A percentile compares a stretch with the other conserved stretches of the same genome.
Evolutionary conservation across 1,140 invertebrate genomes (phyloP).

Genomic region (Ylistrum balloti): DNA sequence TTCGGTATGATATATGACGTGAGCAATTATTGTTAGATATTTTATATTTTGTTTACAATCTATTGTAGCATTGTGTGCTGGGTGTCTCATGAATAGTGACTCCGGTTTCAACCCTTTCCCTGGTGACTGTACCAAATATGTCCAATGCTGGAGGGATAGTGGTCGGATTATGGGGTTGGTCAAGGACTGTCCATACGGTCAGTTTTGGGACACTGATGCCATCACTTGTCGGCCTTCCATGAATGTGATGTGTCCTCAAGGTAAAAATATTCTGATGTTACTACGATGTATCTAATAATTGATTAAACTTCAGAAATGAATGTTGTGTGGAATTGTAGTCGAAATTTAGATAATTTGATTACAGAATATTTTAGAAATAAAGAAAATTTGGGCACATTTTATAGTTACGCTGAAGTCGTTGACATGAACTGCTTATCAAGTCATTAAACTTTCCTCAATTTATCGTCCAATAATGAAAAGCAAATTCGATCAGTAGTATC

Average conservation of each 20-base stretch:
- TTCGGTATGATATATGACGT: no score
- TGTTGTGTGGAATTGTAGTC: no score
- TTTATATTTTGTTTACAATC: not conserved
- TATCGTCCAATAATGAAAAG: no score
- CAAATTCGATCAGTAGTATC: no score
- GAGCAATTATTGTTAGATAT: not conserved
- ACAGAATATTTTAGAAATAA: no score
- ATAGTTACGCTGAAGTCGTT: no score
- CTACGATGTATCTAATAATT: no score
- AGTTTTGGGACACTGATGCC: slow-evolving; percentile 74
- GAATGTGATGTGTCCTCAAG: slow-evolving; percentile 63
- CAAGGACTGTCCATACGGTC: slow-evolving; percentile 74
- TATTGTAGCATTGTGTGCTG: slow-evolving; percentile 71
- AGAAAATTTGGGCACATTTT: no score
- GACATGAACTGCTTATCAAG: no score
- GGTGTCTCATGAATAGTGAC: slow-evolving; percentile 72
- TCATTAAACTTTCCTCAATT: no score
- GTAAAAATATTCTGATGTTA: slow-evolving; percentile 48
- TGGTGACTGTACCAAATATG: slow-evolving; percentile 76
- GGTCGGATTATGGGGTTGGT: slow-evolving; percentile 62
- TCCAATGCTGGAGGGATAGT: slow-evolving; percentile 69
- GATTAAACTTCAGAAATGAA: no score
- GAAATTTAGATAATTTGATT: no score
- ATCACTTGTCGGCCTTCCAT: slow-evolving; percentile 72
- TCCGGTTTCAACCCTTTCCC: slow-evolving; percentile 75